Conservation (phyloP, 2,888 invertebrate species). For the Lasioglossum figueresi region DNA sequence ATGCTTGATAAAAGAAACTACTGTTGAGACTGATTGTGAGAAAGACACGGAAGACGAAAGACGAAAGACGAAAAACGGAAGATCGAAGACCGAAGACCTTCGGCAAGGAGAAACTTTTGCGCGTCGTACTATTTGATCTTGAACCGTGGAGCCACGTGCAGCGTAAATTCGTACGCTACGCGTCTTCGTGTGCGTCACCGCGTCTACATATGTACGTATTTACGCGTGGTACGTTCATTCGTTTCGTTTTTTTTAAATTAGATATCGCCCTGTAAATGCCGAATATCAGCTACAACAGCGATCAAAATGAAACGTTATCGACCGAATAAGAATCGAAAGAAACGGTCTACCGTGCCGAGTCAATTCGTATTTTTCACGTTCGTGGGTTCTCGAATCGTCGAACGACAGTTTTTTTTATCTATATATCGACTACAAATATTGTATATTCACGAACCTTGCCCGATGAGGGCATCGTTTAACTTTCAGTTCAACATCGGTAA, state of each 20-base stretch:
- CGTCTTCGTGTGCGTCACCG: background rate
- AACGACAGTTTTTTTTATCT: background rate
- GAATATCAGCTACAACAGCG: background rate
- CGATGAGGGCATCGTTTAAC: background rate
- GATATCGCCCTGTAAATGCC: background rate
- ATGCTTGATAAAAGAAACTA: constrained; percentile 2
- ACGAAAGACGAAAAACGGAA: background rate
- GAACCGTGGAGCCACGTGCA: constrained; percentile 33
- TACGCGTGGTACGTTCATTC: background rate
- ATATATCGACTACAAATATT: background rate
- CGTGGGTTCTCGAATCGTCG: background rate
- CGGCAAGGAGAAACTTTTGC: constrained; percentile 45
- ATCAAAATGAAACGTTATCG: background rate
- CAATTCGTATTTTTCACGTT: background rate
- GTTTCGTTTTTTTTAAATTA: background rate
- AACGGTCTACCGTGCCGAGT: background rate
- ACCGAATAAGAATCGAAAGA: background rate
- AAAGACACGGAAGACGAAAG: constrained; percentile 24
- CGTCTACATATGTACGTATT: background rate
- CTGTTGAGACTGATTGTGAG: background rate
- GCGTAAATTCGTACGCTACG: constrained; percentile 20
- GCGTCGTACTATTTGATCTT: constrained; percentile 42
- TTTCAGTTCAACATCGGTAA: background rate
- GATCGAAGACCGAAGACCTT: constrained; percentile 36
- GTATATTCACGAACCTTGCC: background rate